These are phyloP conservation scores for Chrysolina haemoptera DNA, from an alignment of 2,888 invertebrate genomes.

Conservation along the genomic window DNA sequence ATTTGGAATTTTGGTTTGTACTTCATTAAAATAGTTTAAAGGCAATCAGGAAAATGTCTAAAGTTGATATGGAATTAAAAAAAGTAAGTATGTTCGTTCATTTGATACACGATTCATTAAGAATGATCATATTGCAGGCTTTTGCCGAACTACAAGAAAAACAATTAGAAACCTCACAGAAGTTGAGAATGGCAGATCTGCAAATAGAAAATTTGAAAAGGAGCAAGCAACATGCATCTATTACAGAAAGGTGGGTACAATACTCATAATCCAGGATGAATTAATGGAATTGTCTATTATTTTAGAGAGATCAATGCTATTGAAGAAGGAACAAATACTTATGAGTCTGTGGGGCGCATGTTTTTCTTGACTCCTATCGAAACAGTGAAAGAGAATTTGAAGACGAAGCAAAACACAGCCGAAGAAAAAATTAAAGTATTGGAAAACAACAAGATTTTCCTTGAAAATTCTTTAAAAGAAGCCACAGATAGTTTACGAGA, in stretches of 20 bases:
- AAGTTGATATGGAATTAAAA: slow-evolving; percentile 69
- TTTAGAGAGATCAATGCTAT: slow-evolving; percentile 74
- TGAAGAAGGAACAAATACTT: slow-evolving; percentile 79
- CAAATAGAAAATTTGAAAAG: slow-evolving; percentile 82
- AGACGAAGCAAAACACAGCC: slow-evolving; percentile 73
- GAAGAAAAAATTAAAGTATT: slow-evolving; percentile 81
- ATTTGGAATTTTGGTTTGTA: too few relatives aligned
- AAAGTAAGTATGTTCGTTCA: slow-evolving; percentile 60
- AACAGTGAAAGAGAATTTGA: slow-evolving; percentile 77
- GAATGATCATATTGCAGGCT: slow-evolving; percentile 71
- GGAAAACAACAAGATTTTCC: slow-evolving; percentile 83
- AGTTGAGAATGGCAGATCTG: slow-evolving; percentile 83
- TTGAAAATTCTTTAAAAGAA: slow-evolving; percentile 87
- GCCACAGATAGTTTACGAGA: slow-evolving; percentile 89
- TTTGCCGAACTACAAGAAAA: slow-evolving; percentile 87
- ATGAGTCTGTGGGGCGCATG: slow-evolving; percentile 89
- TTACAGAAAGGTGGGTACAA: slow-evolving; percentile 75
- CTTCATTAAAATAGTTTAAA: too few relatives aligned
- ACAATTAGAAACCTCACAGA: slow-evolving; percentile 85
- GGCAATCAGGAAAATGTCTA: slow-evolving; percentile 52
- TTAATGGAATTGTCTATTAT: slow-evolving; percentile 27
- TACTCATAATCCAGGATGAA: not conserved
- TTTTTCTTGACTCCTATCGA: slow-evolving; percentile 81
- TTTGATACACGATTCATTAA: slow-evolving; percentile 21
- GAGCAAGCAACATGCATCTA: slow-evolving; percentile 78